Percentiles rank a stretch among this genome's conserved stretches.
phyloP scores from a whole-genome alignment of 2,113 vertebrate genomes.

The Campylomormyrus tamandua region DNA sequence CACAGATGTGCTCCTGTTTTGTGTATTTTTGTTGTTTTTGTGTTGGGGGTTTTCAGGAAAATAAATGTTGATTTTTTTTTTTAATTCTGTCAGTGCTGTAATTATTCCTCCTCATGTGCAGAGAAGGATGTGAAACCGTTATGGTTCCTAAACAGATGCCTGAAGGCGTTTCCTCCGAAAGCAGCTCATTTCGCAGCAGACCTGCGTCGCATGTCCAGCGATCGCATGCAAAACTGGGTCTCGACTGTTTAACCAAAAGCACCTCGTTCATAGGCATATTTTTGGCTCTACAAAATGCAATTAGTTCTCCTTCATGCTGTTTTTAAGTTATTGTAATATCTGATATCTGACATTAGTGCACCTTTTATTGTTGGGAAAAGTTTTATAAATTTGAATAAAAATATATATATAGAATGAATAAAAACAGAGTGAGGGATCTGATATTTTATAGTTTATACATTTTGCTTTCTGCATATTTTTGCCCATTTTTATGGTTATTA shows the following conservation, averaged over 20 bases:
- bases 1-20: conserved; percentile 20
- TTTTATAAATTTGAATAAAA: neutral
- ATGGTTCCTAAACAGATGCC: conserved; percentile 31
- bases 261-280: neutral
- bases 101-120: conserved; percentile 33
- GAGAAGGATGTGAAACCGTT: conserved; percentile 17
- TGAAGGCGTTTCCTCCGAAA: conserved; percentile 18
- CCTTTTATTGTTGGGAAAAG: neutral
- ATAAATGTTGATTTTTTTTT: conserved; percentile 31
- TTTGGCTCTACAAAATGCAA: neutral
- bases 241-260: conserved; percentile 7
- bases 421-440: neutral
- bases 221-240: neutral
- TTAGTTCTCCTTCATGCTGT: neutral
- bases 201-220: neutral
- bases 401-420: neutral
- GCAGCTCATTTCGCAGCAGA: conserved; percentile 11
- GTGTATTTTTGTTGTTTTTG: neutral
- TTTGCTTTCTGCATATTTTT: neutral
- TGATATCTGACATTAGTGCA: neutral
- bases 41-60: conserved; percentile 26
- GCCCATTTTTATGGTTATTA: neutral
- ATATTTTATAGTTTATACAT: neutral
- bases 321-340: neutral
- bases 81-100: conserved; percentile 30